These are phyloP conservation scores for Meiosimyza decipiens DNA, from an alignment of 2,888 invertebrate genomes.

Conservation along the genomic window DNA sequence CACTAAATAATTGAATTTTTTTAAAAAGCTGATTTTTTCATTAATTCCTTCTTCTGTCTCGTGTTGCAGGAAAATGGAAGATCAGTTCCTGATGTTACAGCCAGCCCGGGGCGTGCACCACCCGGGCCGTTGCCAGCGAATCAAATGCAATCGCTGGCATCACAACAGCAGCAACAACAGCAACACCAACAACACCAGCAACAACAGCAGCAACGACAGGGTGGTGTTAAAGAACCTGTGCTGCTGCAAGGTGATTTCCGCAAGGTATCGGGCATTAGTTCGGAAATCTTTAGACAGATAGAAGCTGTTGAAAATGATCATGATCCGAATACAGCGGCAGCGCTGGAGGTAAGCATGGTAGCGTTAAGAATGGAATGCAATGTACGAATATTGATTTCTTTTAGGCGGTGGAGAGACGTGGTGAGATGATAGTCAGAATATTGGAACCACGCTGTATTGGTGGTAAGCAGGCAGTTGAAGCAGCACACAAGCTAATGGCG, in stretches of 20 bases:
- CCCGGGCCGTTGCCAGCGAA: slow-evolving; percentile 74
- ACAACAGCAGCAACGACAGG: slow-evolving; percentile 67
- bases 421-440: slow-evolving; percentile 95
- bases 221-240: slow-evolving; percentile 74
- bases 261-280: slow-evolving; percentile 96
- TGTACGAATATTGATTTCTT: slow-evolving; percentile 11
- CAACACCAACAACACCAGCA: slow-evolving; percentile 50
- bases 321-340: slow-evolving; percentile 91
- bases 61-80: slow-evolving; percentile 84
- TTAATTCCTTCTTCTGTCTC: slow-evolving; percentile 1
- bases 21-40: neutral
- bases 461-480: slow-evolving; percentile 86
- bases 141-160: slow-evolving; percentile 69
- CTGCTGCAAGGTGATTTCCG: slow-evolving; percentile 93
- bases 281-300: slow-evolving; percentile 96
- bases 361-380: too few relatives aligned
- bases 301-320: slow-evolving; percentile 96
- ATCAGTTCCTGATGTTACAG: slow-evolving; percentile 91
- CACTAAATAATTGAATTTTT: slow-evolving; percentile 26
- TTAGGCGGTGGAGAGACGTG: slow-evolving; percentile 87
- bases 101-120: slow-evolving; percentile 86
- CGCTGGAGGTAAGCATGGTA: slow-evolving; percentile 76
- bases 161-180: slow-evolving; percentile 59
- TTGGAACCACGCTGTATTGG: slow-evolving; percentile 90
- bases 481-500: slow-evolving; percentile 84